A percentile compares a stretch with the other conserved stretches of the same genome.
phyloP scores from a whole-genome alignment of 2,797 vertebrate species.

The Nannoperca australis region DNA sequence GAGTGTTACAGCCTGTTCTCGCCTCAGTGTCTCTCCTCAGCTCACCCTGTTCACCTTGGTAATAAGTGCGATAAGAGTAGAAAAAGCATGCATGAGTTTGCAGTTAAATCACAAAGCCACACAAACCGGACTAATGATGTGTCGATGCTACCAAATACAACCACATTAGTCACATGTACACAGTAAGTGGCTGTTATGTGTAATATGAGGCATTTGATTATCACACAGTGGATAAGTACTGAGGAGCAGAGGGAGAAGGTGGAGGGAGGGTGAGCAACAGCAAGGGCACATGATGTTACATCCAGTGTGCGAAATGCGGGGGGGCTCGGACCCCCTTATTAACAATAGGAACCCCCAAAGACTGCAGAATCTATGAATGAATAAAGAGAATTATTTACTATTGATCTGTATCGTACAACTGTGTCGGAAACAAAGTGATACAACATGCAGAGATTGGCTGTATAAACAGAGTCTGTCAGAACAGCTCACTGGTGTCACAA shows the following conservation, averaged over 20 bases:
- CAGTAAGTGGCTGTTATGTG: background rate
- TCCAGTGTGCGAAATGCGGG: too few relatives aligned
- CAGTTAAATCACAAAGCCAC: background rate
- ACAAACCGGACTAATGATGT: background rate
- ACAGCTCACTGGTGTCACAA: too few relatives aligned
- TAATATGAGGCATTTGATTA: background rate
- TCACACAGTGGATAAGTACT: background rate
- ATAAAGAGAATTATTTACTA: too few relatives aligned
- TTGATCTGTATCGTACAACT: too few relatives aligned
- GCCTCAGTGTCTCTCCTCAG: background rate
- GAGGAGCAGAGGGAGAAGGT: background rate
- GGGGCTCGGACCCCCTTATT: too few relatives aligned
- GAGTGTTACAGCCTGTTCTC: constrained; percentile 36
- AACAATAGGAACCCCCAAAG: too few relatives aligned
- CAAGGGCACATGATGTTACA: background rate
- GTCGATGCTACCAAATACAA: background rate
- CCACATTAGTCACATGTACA: background rate
- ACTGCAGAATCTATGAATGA: too few relatives aligned
- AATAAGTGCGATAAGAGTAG: background rate
- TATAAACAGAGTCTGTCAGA: too few relatives aligned
- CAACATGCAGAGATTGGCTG: too few relatives aligned
- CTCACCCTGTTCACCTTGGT: background rate
- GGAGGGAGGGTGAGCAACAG: background rate
- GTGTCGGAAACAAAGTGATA: too few relatives aligned
- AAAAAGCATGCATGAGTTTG: background rate